Base-by-base conservation (phyloP, 2,113 vertebrate genomes). In the Chaetodon auriga region DNA sequence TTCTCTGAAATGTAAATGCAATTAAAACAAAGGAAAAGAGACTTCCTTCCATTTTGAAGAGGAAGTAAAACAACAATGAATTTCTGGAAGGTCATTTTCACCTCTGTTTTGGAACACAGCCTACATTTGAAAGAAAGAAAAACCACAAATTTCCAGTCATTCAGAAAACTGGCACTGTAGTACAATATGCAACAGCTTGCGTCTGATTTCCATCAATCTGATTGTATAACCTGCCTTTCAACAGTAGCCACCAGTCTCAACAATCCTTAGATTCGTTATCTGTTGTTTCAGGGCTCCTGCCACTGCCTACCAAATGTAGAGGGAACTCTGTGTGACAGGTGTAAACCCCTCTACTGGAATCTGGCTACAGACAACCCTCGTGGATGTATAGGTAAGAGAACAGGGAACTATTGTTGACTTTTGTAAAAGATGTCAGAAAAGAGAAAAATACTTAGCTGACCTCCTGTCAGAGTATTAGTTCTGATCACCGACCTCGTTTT, bases 261-360 rank as follows among this genome's bases (percentile, higher is more conserved):
- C 61, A 73, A 25, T 66, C 41, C 55, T 66, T 14, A 62, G n/a
- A 57, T 61, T 78, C 65, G 35, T 70, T 57, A 61, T 88, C 54
- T 93, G 23, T 86, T 91, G 61, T 23, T 70, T 60, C 87, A 99
- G 98, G 97, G 93, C 0, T 88, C 86, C 61, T 99, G 98, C 71
- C 93, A 90, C 25, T 99, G 98, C 89, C 94, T 96, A 69, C 84
- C 91, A 74, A 92, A 96, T 0, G 96, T 96, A 4, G 94, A 97
- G 89, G 96, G 97, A 68, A 82, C 92, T 35, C 89, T 93, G 0
- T 99, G 98, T 85, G 94, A 93, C 86, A 93, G 75, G 71, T 99
- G 98, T 87, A 99, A 98, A 88, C 96, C 96, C 0, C 94, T 97
- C 18, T 97, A 96, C 91, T 99, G 97, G 98, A 97, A 98, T 82